Base-by-base conservation (phyloP, 2,113 vertebrate genomes). In the Electrona antarctica region DNA sequence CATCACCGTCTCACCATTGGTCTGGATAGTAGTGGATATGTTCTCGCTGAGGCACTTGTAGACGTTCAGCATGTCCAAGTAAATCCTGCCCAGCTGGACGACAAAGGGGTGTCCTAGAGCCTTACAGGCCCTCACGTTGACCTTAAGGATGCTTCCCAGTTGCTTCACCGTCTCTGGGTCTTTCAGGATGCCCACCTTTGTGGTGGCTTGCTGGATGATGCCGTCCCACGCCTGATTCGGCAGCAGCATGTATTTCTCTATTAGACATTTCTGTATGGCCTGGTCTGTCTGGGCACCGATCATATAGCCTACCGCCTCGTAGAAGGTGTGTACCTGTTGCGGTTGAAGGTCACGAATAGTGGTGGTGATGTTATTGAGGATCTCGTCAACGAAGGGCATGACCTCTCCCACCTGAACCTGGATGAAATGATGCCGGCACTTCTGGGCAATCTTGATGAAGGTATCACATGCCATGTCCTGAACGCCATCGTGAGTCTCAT, bases 1-100 rank as follows among this genome's bases (percentile, higher is more conserved):
- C 46, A 97, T 99, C 80, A 99, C 98, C 96, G 98, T 97, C 89
- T 99, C 90, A 98, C 98, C 98, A 50, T 99, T 99, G 81, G 97
- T 97, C 88, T 99, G 97, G 85, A 98, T 99, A 88, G 97, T 97
- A 88, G 98, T 97, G 79, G 98, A 99, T 89, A 99, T 99, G 87
- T 99, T 99, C 93, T 99, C 98, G 91, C 98, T 99, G 88, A 99
- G 97, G 96, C 98, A 99, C 95, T 99, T 99, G 90, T 99, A 99
- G 73, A 99, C 97, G 80, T 99, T 99, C 84, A 99, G 95, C 98
- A 99, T 99, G 94, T 99, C 98, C 82, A 99, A 94, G 90, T 99
- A 99, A 90, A 99, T 99, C 86, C 97, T 94, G 71, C 97, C 97
- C 71, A 99, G 94, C 85, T 99, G 98, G 91, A 98, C 98, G 82